These are phyloP conservation scores for Terebella lapidaria DNA, from an alignment of 2,888 invertebrate genomes.

Conservation along the genomic window DNA sequence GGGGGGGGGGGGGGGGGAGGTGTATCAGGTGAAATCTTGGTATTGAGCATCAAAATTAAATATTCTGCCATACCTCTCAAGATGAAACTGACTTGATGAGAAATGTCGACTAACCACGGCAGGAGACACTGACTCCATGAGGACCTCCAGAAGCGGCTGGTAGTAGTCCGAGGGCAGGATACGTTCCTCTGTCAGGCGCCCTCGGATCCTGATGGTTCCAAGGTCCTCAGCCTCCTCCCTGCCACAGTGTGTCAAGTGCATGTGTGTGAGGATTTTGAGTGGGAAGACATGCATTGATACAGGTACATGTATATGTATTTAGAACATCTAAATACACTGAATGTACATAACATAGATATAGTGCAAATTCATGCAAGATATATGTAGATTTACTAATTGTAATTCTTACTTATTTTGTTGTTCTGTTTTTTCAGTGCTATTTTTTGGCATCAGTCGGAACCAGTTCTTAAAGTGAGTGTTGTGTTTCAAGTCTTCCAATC, in stretches of 20 bases:
- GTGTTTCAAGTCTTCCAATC: constrained; percentile 16
- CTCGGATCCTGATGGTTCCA: constrained; percentile 27
- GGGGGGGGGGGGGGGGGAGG: background rate
- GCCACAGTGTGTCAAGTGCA: no score
- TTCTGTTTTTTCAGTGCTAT: no score
- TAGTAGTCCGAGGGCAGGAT: constrained; percentile 33
- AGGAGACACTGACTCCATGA: constrained; percentile 29
- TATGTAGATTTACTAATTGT: no score
- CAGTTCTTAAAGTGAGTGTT: constrained; percentile 26
- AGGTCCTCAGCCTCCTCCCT: constrained; percentile 4
- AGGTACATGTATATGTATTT: no score
- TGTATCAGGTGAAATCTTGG: background rate
- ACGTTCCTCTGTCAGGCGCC: constrained; percentile 30
- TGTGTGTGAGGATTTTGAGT: no score
- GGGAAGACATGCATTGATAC: no score
- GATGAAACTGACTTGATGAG: no score
- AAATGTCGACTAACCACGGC: constrained; percentile 14
- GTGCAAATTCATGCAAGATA: no score
- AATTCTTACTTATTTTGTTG: no score
- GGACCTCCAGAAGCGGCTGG: constrained; percentile 26
- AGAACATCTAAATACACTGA: no score
- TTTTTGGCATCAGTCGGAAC: constrained; percentile 28
- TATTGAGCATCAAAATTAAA: background rate
- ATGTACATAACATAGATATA: no score
- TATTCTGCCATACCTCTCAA: background rate